These are phyloP conservation scores for Leptopilina myrica DNA, from an alignment of 2,888 invertebrate species.

Conservation along the genomic window DNA sequence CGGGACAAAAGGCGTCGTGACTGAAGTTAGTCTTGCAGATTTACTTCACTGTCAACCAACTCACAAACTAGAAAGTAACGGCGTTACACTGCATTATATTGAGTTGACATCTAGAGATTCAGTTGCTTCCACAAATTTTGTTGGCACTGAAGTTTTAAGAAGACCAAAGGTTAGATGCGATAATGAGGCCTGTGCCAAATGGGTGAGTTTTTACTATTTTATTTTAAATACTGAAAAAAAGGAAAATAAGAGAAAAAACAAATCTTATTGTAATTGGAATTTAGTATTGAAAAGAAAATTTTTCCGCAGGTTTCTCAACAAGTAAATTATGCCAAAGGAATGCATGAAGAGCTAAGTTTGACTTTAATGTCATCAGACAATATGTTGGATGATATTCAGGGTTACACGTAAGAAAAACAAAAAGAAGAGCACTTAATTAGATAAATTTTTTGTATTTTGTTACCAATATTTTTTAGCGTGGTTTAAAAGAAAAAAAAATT, in stretches of 20 bases:
- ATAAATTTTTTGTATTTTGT: conserved; percentile 24
- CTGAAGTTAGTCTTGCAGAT: conserved; percentile 77
- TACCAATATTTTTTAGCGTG: background rate
- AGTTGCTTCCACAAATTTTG: conserved; percentile 75
- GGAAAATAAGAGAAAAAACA: too few relatives aligned
- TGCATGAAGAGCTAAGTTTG: conserved; percentile 89
- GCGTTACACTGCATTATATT: conserved; percentile 80
- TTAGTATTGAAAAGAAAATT: background rate
- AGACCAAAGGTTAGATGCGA: conserved; percentile 89
- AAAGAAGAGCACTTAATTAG: background rate
- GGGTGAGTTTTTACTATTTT: conserved; percentile 75
- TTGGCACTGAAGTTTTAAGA: conserved; percentile 79
- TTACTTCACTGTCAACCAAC: conserved; percentile 83
- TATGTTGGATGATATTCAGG: conserved; percentile 73
- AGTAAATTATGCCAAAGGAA: conserved; percentile 92
- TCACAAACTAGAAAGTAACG: conserved; percentile 77
- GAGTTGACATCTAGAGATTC: conserved; percentile 80
- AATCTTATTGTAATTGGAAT: background rate
- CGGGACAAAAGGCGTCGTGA: conserved; percentile 74
- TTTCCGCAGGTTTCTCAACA: conserved; percentile 82
- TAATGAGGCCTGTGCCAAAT: conserved; percentile 83
- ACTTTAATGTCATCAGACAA: conserved; percentile 80
- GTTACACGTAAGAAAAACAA: conserved; percentile 65
- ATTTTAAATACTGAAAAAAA: too few relatives aligned
- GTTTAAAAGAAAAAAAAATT: conserved; percentile 3